Percentiles rank a stretch among this genome's conserved stretches.
Evolutionary conservation across 2,113 vertebrate species (phyloP).

Genomic region (Colistium nudipinnis): DNA sequence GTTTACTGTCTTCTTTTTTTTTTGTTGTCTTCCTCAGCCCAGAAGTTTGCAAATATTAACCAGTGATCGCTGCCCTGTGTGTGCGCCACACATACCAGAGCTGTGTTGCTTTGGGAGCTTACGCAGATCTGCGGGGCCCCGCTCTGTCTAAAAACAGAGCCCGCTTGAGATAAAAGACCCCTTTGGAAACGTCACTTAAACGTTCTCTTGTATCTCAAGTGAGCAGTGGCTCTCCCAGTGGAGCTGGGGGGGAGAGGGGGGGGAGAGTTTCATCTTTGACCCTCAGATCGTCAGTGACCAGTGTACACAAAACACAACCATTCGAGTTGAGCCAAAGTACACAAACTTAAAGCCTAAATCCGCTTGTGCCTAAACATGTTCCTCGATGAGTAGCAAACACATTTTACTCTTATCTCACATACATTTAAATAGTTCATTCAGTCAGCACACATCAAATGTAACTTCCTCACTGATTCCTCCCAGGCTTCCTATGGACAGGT

Average conservation of each 20-base stretch:
- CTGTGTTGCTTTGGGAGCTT: slow-evolving; percentile 18
- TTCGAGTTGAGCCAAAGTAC: slow-evolving; percentile 43
- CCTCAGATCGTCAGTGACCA: slow-evolving; percentile 35
- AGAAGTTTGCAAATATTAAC: slow-evolving; percentile 54
- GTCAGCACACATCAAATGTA: neutral
- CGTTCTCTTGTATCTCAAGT: slow-evolving; percentile 47
- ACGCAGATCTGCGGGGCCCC: slow-evolving; percentile 8
- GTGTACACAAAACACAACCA: slow-evolving; percentile 48
- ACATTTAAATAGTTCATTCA: neutral
- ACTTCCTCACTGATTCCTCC: too few relatives aligned
- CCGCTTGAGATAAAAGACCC: slow-evolving; percentile 58
- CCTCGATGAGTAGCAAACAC: slow-evolving; percentile 17
- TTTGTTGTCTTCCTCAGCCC: slow-evolving; percentile 53
- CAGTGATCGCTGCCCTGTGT: slow-evolving; percentile 34
- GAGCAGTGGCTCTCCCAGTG: slow-evolving; percentile 25
- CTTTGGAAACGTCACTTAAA: slow-evolving; percentile 55
- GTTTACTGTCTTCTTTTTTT: slow-evolving; percentile 33
- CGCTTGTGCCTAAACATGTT: slow-evolving; percentile 47
- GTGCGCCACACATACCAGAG: slow-evolving; percentile 52
- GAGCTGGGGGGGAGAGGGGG: slow-evolving; percentile 43
- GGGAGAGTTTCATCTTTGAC: slow-evolving; percentile 49
- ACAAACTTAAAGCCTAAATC: slow-evolving; percentile 40
- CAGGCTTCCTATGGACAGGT: neutral
- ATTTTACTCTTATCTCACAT: neutral
- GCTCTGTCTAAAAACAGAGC: slow-evolving; percentile 56